A percentile compares a stretch with the other conserved stretches of the same genome.
phyloP scores from a whole-genome alignment of 2,888 invertebrate genomes.

The Drosophila infuscata region DNA sequence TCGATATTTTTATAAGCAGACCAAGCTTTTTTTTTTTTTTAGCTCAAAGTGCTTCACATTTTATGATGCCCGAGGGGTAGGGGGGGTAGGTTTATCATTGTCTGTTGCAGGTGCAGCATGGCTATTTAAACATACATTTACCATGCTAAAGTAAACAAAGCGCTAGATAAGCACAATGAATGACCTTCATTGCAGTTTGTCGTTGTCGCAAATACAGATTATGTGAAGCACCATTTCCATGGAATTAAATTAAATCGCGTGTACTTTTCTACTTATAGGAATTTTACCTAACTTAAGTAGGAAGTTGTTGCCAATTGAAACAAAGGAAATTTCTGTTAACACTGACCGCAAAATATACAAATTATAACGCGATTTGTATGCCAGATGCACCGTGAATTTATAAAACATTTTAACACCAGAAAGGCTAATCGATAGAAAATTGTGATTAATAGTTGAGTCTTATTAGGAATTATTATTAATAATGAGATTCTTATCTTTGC shows the following conservation, averaged over 20 bases:
- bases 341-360: constrained; percentile 18
- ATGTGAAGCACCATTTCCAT: constrained; percentile 35
- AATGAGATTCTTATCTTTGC: background rate
- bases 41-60: background rate
- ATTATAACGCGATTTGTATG: constrained; percentile 57
- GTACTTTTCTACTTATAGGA: constrained; percentile 13
- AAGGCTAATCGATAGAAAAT: background rate
- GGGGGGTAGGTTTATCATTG: background rate
- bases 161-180: constrained; percentile 33
- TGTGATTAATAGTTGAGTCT: background rate
- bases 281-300: constrained; percentile 29
- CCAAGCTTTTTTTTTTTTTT: constrained; percentile 13
- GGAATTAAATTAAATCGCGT: constrained; percentile 30
- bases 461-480: background rate
- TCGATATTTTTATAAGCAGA: constrained; percentile 24
- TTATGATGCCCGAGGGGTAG: background rate
- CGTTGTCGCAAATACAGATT: constrained; percentile 1
- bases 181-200: constrained; percentile 3
- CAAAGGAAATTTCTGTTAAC: constrained; percentile 36
- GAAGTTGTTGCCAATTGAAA: constrained; percentile 58
- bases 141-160: constrained; percentile 8
- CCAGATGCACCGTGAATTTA: constrained; percentile 22
- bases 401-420: constrained; percentile 52
- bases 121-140: constrained; percentile 2
- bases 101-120: constrained; percentile 34